phyloP scores from a whole-genome alignment of 2,888 invertebrate genomes.

The Criorhina ranunculi region DNA sequence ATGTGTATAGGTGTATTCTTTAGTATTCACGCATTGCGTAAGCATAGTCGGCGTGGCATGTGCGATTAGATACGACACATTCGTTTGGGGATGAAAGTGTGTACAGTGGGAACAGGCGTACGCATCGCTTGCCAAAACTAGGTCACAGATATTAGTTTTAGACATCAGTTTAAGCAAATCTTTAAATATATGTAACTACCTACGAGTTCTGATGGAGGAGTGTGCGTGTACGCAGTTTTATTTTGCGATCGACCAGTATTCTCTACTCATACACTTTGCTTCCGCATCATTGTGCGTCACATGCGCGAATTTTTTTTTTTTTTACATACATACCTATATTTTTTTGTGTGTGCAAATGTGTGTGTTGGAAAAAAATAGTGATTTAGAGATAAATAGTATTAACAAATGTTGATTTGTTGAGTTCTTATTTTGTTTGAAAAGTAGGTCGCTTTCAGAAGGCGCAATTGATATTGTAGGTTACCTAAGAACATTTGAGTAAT shows the following conservation, averaged over 20 bases:
- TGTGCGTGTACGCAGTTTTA: conserved; percentile 43
- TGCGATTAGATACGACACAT: conserved; percentile 44
- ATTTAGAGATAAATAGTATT: conserved; percentile 36
- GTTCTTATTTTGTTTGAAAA: conserved; percentile 4
- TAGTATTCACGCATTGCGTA: conserved; percentile 68
- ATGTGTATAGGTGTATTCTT: not conserved
- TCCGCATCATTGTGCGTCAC: conserved; percentile 58
- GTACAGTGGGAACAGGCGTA: conserved; percentile 16
- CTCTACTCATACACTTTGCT: conserved; percentile 20
- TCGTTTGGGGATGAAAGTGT: conserved; percentile 16
- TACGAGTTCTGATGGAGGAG: not conserved
- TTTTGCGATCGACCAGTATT: conserved; percentile 33
- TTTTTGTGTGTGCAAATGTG: conserved; percentile 17
- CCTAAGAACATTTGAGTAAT: not conserved
- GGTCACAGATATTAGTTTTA: conserved; percentile 68
- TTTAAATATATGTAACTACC: conserved; percentile 17
- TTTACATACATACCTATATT: not conserved
- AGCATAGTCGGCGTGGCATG: conserved; percentile 22
- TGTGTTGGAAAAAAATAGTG: conserved; percentile 16
- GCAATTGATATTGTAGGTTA: not conserved
- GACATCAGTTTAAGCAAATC: conserved; percentile 35
- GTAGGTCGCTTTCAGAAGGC: conserved; percentile 23
- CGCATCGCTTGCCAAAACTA: conserved; percentile 58
- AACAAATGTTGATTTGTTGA: conserved; percentile 42
- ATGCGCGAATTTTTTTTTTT: conserved; percentile 31